Conservation (phyloP, 2,797 vertebrate species). For the Acanthiza pusilla region DNA sequence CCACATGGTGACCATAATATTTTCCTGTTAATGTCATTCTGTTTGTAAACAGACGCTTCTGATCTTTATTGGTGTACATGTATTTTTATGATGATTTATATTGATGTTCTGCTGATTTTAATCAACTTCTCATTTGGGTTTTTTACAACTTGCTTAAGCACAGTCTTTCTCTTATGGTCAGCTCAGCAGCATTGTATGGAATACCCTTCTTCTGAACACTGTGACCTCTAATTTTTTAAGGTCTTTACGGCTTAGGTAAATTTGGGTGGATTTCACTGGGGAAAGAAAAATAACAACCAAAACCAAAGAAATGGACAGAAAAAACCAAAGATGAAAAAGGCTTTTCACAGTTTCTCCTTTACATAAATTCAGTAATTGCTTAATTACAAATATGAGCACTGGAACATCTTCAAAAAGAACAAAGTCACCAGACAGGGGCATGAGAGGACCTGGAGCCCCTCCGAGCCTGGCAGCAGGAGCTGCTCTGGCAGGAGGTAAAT, state of each 20-base stretch:
- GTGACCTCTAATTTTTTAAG: neutral
- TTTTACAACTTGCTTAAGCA: neutral
- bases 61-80: neutral
- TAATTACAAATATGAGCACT: neutral
- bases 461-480: neutral
- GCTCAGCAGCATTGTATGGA: neutral
- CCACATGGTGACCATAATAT: neutral
- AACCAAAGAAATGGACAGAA: neutral
- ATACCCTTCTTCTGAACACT: neutral
- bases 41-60: slow-evolving; percentile 2
- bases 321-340: neutral
- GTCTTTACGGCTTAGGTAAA: neutral
- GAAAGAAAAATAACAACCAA: neutral
- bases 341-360: neutral
- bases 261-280: neutral
- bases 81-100: slow-evolving; percentile 20
- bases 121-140: neutral
- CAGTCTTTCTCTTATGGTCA: neutral
- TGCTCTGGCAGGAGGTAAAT: neutral
- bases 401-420: neutral
- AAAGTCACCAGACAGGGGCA: neutral
- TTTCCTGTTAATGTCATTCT: neutral
- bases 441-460: neutral
- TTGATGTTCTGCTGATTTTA: neutral
- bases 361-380: neutral